These are phyloP conservation scores for Eupithecia inturbata DNA, from an alignment of 2,888 invertebrate species.

Conservation along the genomic window DNA sequence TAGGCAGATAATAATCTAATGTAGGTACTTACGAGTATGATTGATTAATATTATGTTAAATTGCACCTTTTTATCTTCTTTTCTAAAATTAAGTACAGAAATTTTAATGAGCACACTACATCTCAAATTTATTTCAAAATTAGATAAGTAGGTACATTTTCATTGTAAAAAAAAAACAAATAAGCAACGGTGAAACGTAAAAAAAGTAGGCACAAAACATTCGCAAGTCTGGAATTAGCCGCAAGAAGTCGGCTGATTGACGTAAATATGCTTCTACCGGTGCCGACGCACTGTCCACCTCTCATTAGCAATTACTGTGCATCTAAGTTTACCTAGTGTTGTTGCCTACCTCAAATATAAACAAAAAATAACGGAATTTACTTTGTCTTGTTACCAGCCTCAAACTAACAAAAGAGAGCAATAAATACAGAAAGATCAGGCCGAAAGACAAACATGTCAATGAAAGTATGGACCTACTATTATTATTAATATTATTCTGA, in stretches of 20 bases:
- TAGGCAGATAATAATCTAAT: no score
- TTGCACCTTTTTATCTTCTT: neutral
- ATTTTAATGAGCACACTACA: neutral
- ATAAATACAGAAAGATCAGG: neutral
- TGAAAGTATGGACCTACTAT: neutral
- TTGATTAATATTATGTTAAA: no score
- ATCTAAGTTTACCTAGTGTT: conserved; percentile 11
- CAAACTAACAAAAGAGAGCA: neutral
- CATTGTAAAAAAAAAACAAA: neutral
- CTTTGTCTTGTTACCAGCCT: neutral
- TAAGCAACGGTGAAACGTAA: neutral
- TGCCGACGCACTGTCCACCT: conserved; percentile 23
- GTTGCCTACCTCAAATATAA: neutral
- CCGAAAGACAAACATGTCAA: neutral
- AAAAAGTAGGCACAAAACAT: neutral
- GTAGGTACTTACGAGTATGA: no score
- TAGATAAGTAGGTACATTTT: neutral
- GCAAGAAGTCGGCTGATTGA: conserved; percentile 19
- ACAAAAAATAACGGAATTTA: neutral
- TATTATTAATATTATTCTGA: no score
- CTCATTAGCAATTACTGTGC: conserved; percentile 28
- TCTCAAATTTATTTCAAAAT: neutral
- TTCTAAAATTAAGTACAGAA: neutral
- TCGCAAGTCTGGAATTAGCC: conserved; percentile 4
- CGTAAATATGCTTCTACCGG: conserved; percentile 33